phyloP scores from a whole-genome alignment of 2,113 vertebrate species.

The Apus apus region DNA sequence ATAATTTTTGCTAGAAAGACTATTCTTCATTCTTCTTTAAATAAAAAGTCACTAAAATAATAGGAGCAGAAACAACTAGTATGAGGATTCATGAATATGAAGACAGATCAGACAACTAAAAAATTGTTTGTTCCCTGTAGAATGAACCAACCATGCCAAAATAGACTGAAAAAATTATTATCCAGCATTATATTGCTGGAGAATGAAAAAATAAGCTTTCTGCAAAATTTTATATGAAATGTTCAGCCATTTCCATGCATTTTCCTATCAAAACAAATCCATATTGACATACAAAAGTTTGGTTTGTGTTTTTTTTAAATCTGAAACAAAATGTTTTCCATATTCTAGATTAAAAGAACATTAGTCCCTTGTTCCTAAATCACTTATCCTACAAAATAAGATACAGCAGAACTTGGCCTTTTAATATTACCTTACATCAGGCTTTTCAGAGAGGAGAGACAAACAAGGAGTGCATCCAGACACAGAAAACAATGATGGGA shows the following conservation, averaged over 20 bases:
- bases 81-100: not conserved
- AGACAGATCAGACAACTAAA: not conserved
- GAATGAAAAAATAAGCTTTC: not conserved
- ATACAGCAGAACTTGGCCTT: not conserved
- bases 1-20: not conserved
- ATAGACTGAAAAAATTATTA: not conserved
- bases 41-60: not conserved
- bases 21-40: not conserved
- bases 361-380: not conserved
- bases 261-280: not conserved
- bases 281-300: no score
- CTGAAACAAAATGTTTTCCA: not conserved
- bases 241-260: not conserved
- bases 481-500: not conserved
- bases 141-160: not conserved
- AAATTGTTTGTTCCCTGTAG: not conserved
- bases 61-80: not conserved
- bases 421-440: not conserved
- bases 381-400: not conserved
- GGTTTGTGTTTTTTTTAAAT: no score
- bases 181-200: not conserved
- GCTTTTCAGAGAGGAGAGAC: not conserved
- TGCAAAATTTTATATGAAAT: not conserved
- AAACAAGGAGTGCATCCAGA: not conserved
- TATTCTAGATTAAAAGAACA: not conserved